phyloP scores from a whole-genome alignment of 2,113 vertebrate genomes.

The Ictalurus furcatus region DNA sequence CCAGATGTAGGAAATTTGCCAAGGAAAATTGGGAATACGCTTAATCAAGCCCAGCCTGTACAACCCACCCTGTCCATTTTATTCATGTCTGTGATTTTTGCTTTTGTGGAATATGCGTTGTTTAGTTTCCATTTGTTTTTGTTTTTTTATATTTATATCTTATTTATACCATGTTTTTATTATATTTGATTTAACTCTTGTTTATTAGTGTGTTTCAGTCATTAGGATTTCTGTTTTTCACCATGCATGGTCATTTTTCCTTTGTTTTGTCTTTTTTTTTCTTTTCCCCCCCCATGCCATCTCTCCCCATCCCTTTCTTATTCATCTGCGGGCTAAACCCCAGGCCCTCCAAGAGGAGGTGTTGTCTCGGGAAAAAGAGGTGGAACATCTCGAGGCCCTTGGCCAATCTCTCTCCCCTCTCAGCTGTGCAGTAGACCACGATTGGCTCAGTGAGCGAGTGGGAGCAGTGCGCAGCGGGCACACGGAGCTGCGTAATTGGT shows the following conservation, averaged over 20 bases:
- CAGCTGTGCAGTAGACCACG: constrained; percentile 80
- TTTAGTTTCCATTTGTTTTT: constrained; percentile 33
- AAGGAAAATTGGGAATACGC: not conserved
- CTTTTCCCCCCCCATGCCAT: constrained; percentile 50
- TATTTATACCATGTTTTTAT: constrained; percentile 9
- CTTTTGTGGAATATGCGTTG: not conserved
- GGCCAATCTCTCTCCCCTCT: constrained; percentile 84
- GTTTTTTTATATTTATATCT: constrained; percentile 15
- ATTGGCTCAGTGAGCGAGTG: constrained; percentile 83
- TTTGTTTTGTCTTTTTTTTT: constrained; percentile 60
- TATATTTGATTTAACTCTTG: constrained; percentile 48
- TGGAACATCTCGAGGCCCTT: constrained; percentile 78
- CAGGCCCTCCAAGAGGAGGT: constrained; percentile 91
- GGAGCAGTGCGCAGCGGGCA: constrained; percentile 80
- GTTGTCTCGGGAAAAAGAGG: constrained; percentile 75
- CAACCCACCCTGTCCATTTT: constrained; percentile 31
- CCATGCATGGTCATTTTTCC: constrained; percentile 72
- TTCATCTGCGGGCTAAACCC: constrained; percentile 51
- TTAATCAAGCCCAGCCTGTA: not conserved
- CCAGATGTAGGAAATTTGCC: not conserved
- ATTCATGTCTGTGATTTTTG: constrained; percentile 39
- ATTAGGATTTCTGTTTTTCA: constrained; percentile 68
- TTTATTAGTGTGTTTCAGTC: constrained; percentile 55
- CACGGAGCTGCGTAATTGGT: constrained; percentile 81
- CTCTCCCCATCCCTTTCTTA: constrained; percentile 27